Conservation (phyloP, 2,888 invertebrate species). For the Dorcus parallelipipedus region DNA sequence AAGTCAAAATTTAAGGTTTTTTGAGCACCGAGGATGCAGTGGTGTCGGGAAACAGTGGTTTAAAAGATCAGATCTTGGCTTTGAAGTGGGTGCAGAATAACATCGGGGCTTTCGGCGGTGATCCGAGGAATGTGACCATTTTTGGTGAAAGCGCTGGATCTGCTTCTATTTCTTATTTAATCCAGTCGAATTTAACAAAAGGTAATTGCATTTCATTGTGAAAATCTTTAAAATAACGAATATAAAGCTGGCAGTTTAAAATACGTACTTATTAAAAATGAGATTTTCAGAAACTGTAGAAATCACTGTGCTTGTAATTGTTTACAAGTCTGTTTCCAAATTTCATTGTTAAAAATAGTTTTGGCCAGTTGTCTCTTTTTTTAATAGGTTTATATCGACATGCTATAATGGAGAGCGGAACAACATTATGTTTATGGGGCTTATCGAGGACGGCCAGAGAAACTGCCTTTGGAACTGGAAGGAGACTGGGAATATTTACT, state of each 20-base stretch:
- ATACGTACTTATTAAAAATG: background rate
- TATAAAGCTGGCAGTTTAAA: background rate
- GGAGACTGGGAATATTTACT: slow-evolving; percentile 22
- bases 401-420: slow-evolving; percentile 15
- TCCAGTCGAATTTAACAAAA: background rate
- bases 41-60: slow-evolving; percentile 7
- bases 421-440: slow-evolving; percentile 7
- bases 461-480: slow-evolving; percentile 22
- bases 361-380: background rate
- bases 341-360: background rate
- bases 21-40: slow-evolving; percentile 8
- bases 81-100: slow-evolving; percentile 9
- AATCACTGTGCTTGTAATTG: too few species aligned
- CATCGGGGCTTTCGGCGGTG: slow-evolving; percentile 11
- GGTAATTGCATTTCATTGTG: background rate
- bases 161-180: background rate
- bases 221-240: too few species aligned
- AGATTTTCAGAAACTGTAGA: too few species aligned
- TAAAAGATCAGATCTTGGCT: slow-evolving; percentile 6
- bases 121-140: slow-evolving; percentile 9
- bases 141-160: slow-evolving; percentile 10
- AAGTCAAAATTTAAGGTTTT: slow-evolving; percentile 1
- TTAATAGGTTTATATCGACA: slow-evolving; percentile 9
- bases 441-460: slow-evolving; percentile 18
- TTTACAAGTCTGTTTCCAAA: too few species aligned